Percentiles rank a stretch among this genome's conserved stretches.
Conservation (phyloP, 2,797 vertebrate genomes). For the Sebastes cheni region DNA sequence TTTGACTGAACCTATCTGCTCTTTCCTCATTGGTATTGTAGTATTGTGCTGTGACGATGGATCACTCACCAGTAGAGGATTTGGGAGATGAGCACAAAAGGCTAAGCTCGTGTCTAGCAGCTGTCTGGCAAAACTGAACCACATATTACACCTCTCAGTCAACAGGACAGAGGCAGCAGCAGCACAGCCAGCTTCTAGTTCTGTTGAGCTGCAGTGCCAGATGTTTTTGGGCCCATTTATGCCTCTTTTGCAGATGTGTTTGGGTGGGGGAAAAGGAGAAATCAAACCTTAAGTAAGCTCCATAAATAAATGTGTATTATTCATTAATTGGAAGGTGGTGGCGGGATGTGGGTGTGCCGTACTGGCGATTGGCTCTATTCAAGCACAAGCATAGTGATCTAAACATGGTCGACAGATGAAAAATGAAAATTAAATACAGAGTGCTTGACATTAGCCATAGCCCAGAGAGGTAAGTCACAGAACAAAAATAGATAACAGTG, state of each 20-base stretch:
- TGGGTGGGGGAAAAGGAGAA: neutral
- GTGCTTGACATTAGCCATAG: neutral
- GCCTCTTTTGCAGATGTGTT: neutral
- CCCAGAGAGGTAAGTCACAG: neutral
- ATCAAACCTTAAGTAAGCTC: neutral
- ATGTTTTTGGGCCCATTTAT: neutral
- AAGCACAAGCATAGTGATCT: neutral
- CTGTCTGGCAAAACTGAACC: conserved; percentile 7
- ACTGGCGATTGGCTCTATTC: neutral
- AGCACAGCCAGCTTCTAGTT: neutral
- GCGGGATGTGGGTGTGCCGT: neutral
- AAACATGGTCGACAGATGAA: neutral
- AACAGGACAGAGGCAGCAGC: neutral
- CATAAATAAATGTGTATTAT: neutral
- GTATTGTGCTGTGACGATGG: neutral
- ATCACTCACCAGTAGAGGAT: conserved; percentile 4
- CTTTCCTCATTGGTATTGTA: neutral
- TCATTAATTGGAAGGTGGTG: neutral
- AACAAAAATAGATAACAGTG: neutral
- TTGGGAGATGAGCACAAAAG: conserved; percentile 1
- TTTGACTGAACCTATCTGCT: neutral
- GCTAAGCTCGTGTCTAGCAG: neutral
- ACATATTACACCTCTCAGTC: neutral
- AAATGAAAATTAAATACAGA: neutral
- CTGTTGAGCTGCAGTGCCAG: neutral